Percentiles rank a stretch among this genome's conserved stretches.
phyloP scores from a whole-genome alignment of 1,140 invertebrate genomes.

The Mizuhopecten yessoensis region DNA sequence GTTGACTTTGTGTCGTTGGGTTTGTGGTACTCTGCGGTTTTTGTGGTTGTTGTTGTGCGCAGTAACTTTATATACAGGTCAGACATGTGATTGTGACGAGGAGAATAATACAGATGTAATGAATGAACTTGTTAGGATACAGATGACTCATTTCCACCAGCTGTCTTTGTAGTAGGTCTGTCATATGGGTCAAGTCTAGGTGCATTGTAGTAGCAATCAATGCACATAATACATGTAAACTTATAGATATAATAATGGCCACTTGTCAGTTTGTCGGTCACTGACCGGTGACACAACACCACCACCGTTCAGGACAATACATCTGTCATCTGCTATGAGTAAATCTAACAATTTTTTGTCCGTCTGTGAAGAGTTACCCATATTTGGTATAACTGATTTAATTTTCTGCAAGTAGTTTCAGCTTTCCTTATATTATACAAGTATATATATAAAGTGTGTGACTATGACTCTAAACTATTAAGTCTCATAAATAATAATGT shows the following conservation, averaged over 20 bases:
- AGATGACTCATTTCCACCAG: constrained; percentile 26
- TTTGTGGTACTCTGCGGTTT: neutral
- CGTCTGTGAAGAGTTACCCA: neutral
- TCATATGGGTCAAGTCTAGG: neutral
- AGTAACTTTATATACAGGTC: neutral
- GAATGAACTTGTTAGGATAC: neutral
- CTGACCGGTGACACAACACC: neutral
- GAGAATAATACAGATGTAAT: neutral
- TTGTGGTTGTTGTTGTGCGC: neutral
- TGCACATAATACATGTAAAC: neutral
- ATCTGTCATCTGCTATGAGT: neutral
- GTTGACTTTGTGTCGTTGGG: neutral
- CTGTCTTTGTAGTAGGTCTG: neutral
- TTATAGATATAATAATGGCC: neutral
- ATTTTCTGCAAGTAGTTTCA: no score
- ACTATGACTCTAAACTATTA: no score
- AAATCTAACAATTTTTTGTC: neutral
- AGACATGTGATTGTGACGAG: neutral
- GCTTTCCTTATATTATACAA: no score
- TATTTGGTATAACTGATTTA: neutral
- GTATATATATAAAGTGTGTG: no score
- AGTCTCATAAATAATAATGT: no score
- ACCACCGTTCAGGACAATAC: neutral
- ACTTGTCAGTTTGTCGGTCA: neutral
- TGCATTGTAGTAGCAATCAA: neutral